These are phyloP conservation scores for Peromyscus eremicus DNA, from an alignment of 2,797 vertebrate species.

Conservation along the genomic window DNA sequence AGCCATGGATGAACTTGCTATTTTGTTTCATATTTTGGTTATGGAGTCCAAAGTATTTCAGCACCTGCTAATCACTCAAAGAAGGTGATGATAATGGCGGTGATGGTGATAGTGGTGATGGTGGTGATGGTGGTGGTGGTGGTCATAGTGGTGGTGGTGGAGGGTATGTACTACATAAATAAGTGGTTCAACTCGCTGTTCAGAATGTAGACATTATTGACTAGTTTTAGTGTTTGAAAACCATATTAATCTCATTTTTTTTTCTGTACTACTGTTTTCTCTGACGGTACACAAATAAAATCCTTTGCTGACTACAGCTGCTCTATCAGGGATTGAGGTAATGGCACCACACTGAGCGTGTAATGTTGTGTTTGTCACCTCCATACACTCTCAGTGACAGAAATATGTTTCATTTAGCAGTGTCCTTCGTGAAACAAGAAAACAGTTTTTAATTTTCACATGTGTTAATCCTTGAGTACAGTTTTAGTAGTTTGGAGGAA, in stretches of 20 bases:
- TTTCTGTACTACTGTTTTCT: background rate
- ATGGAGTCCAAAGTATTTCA: background rate
- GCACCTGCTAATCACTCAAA: background rate
- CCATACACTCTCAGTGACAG: background rate
- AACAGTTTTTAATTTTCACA: slow-evolving; percentile 19
- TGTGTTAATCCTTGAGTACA: background rate
- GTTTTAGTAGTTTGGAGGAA: background rate
- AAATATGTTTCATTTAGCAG: background rate
- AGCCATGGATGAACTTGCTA: background rate
- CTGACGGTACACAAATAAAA: background rate
- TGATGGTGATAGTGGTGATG: no score
- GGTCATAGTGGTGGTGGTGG: background rate
- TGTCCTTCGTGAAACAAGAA: background rate
- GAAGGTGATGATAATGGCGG: background rate
- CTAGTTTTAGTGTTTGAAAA: background rate
- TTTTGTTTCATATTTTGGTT: background rate
- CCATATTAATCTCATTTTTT: background rate
- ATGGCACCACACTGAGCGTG: background rate
- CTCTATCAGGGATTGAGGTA: background rate
- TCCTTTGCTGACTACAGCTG: background rate
- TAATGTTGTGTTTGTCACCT: background rate
- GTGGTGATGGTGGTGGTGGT: no score
- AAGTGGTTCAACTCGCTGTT: background rate
- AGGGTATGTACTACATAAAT: background rate
- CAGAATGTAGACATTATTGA: background rate